Evolutionary conservation across 2,113 vertebrate genomes (phyloP).

Genomic region (Passer domesticus): DNA sequence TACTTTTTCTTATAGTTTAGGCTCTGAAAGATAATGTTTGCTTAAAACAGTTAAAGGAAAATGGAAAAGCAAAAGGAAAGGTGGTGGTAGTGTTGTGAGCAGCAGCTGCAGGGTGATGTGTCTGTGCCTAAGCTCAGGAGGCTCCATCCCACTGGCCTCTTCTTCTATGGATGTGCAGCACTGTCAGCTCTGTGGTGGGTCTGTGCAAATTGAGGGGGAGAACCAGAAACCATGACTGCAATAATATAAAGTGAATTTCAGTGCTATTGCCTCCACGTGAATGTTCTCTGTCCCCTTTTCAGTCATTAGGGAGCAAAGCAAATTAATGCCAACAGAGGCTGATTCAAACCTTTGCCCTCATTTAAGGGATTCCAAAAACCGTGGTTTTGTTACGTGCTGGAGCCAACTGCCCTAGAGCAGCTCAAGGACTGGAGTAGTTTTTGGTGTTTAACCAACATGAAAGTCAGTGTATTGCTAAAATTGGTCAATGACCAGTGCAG

Average conservation of each 20-base stretch:
- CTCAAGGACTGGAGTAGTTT: constrained; percentile 16
- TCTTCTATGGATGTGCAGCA: not conserved
- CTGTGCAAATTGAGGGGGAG: not conserved
- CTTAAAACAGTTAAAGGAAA: not conserved
- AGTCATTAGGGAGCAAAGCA: constrained; percentile 41
- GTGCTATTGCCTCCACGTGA: not conserved
- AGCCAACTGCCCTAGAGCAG: constrained; percentile 42
- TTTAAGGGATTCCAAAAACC: constrained; percentile 27
- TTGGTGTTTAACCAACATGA: not conserved
- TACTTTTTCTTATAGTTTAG: not conserved
- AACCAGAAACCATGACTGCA: not conserved
- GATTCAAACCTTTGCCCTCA: constrained; percentile 53
- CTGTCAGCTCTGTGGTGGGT: not conserved
- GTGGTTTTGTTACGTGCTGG: not conserved
- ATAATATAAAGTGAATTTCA: not conserved
- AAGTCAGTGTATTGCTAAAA: not conserved
- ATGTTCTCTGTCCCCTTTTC: constrained; percentile 20
- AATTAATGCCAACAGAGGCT: constrained; percentile 52
- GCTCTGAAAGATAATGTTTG: not conserved
- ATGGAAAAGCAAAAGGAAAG: not conserved
- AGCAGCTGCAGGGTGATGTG: not conserved
- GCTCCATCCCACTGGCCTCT: not conserved
- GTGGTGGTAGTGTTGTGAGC: not conserved
- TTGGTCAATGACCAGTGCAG: not conserved
- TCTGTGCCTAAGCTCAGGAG: not conserved